phyloP scores from a whole-genome alignment of 2,113 vertebrate genomes.

The Larimichthys polyactis region DNA sequence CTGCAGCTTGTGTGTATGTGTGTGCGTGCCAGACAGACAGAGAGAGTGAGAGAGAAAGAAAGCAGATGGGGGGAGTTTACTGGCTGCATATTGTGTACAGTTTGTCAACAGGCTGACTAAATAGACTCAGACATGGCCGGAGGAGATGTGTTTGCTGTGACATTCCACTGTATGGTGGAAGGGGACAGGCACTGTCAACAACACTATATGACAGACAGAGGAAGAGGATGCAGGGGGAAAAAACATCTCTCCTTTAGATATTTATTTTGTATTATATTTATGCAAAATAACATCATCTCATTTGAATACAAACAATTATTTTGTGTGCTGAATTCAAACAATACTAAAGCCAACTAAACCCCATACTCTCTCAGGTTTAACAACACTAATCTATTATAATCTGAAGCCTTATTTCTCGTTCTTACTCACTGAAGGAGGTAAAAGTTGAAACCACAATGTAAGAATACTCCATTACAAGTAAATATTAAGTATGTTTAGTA shows the following conservation, averaged over 20 bases:
- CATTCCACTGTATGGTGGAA: constrained; percentile 76
- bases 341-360: not conserved
- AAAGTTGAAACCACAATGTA: not conserved
- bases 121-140: constrained; percentile 76
- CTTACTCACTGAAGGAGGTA: not conserved
- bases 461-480: not conserved
- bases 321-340: not conserved
- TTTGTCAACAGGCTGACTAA: constrained; percentile 82
- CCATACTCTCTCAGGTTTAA: not conserved
- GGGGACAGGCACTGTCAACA: constrained; percentile 61
- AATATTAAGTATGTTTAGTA: too few relatives aligned
- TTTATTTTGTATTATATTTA: constrained; percentile 16
- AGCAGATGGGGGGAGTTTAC: constrained; percentile 77
- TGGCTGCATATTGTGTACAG: constrained; percentile 76
- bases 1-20: constrained; percentile 55
- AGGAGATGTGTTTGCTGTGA: constrained; percentile 79
- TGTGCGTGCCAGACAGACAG: constrained; percentile 36
- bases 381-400: not conserved
- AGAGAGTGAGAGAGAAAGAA: constrained; percentile 52
- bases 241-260: constrained; percentile 28
- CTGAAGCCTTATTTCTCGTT: not conserved
- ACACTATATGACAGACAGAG: constrained; percentile 57
- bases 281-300: not conserved
- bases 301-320: not conserved
- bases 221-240: constrained; percentile 4